phyloP scores from a whole-genome alignment of 2,888 invertebrate genomes.

The Athalia cordata region DNA sequence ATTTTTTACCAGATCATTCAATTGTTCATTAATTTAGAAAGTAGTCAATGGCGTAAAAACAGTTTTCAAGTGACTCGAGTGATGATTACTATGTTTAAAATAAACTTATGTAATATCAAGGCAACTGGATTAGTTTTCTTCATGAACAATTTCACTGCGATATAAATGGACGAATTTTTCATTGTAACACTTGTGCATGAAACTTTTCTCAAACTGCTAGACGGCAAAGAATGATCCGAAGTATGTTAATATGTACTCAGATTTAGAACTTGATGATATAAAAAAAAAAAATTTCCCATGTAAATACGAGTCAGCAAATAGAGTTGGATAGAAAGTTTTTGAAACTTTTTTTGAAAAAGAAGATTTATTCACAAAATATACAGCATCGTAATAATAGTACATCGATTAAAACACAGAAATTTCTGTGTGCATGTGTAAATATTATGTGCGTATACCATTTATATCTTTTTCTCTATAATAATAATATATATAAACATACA shows the following conservation, averaged over 20 bases:
- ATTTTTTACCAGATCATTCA: background rate
- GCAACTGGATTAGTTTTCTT: background rate
- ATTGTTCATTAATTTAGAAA: background rate
- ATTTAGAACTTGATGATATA: background rate
- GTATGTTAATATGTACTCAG: background rate
- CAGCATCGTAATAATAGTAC: conserved; percentile 35
- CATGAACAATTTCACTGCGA: background rate
- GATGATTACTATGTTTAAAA: conserved; percentile 21
- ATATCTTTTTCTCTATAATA: background rate
- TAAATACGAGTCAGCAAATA: conserved; percentile 1
- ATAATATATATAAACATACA: conserved; percentile 44
- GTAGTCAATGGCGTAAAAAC: background rate
- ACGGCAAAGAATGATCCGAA: background rate
- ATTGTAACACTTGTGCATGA: too few relatives aligned
- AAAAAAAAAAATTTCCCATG: background rate
- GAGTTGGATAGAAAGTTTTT: conserved; percentile 49
- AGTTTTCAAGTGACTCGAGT: background rate
- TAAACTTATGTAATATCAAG: background rate
- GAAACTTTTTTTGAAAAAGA: conserved; percentile 51
- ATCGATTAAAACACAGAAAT: conserved; percentile 14
- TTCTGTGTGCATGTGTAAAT: conserved; percentile 8
- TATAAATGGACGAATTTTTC: background rate
- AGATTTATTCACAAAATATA: conserved; percentile 59
- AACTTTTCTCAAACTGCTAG: too few relatives aligned
- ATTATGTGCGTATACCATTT: conserved; percentile 43